Conservation (phyloP, 2,888 invertebrate genomes). For the Drosophila setosimentum region DNA sequence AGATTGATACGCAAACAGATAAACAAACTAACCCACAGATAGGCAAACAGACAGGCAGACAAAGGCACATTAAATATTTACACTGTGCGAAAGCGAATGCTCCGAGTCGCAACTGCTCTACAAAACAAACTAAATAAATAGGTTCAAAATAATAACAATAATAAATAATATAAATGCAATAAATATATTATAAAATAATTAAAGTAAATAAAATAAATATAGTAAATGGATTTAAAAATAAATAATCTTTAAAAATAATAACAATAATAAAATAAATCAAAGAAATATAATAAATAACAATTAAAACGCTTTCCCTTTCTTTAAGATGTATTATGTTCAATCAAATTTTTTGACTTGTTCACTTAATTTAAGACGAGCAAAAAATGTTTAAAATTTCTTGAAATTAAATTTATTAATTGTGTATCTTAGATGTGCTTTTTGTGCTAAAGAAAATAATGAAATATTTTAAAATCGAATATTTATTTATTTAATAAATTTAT, state of each 20-base stretch:
- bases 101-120: not conserved
- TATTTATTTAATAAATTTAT: too few relatives aligned
- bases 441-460: not conserved
- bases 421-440: not conserved
- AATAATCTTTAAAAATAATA: not conserved
- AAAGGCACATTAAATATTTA: constrained; percentile 23
- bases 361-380: not conserved
- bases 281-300: not conserved
- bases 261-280: not conserved
- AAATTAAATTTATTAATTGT: not conserved
- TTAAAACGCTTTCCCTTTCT: not conserved
- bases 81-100: constrained; percentile 26
- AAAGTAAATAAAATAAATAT: not conserved
- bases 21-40: constrained; percentile 15
- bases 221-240: not conserved
- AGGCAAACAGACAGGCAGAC: constrained; percentile 5
- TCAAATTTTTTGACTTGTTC: not conserved
- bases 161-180: not conserved
- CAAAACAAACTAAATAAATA: not conserved
- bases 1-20: constrained; percentile 21
- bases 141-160: not conserved
- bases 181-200: not conserved
- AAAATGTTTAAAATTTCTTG: not conserved
- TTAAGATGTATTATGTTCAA: not conserved
- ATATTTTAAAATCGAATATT: not conserved